Conservation (phyloP, 2,797 vertebrate genomes). For the Thripadectes ignobilis region DNA sequence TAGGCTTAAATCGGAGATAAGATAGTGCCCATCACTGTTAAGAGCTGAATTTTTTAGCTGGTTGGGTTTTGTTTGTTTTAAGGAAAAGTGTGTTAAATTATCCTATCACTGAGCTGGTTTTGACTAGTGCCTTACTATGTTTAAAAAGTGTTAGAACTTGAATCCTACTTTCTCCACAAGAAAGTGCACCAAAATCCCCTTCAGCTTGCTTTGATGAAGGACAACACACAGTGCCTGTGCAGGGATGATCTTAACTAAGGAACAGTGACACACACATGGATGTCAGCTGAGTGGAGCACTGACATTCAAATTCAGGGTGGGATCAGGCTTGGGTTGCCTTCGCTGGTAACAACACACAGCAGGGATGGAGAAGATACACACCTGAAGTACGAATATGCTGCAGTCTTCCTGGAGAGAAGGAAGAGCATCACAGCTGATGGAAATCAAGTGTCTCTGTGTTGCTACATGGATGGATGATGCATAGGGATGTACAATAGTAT, state of each 20-base stretch:
- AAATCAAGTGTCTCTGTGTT: background rate
- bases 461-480: background rate
- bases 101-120: background rate
- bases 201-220: background rate
- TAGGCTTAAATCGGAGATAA: background rate
- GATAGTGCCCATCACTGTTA: background rate
- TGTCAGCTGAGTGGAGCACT: background rate
- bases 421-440: background rate
- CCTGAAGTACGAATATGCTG: background rate
- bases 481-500: background rate
- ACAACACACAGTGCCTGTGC: background rate
- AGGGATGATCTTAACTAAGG: background rate
- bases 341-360: background rate
- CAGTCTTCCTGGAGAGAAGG: background rate
- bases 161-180: background rate
- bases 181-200: background rate
- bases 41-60: background rate
- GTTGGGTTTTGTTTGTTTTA: background rate
- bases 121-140: background rate
- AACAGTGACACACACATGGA: fast-evolving
- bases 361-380: background rate
- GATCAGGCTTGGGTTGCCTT: background rate
- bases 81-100: background rate
- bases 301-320: background rate
- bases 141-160: background rate